A percentile compares a stretch with the other conserved stretches of the same genome.
These are phyloP conservation scores for Phyllopteryx taeniolatus DNA, from an alignment of 2,113 vertebrate genomes.

Conservation along the genomic window DNA sequence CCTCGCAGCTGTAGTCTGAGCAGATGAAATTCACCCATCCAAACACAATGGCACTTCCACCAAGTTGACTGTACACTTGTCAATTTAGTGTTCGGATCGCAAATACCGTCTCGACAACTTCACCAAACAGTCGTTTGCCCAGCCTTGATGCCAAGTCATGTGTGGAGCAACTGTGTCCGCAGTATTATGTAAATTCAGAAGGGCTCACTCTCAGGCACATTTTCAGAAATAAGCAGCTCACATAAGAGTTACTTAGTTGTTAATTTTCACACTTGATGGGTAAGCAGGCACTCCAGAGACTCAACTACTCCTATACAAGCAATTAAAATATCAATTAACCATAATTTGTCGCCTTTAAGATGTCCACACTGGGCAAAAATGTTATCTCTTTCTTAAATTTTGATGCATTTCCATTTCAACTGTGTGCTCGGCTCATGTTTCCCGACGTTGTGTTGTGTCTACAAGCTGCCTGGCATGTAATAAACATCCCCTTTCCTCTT, in stretches of 20 bases:
- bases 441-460: neutral
- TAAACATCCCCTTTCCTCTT: conserved; percentile 3
- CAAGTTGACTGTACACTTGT: too few relatives aligned
- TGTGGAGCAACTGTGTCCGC: neutral
- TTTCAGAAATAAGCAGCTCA: neutral
- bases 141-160: neutral
- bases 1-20: too few relatives aligned
- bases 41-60: too few relatives aligned
- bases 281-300: neutral
- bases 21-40: too few relatives aligned
- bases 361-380: neutral
- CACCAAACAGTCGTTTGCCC: neutral
- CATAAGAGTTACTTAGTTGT: neutral
- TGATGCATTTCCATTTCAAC: neutral
- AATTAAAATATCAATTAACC: neutral
- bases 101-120: too few relatives aligned
- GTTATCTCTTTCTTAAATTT: neutral
- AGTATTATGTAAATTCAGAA: neutral
- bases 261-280: neutral
- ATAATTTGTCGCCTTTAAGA: neutral
- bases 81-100: too few relatives aligned
- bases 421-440: neutral
- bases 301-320: neutral
- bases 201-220: neutral
- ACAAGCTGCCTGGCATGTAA: conserved; percentile 4